Base-by-base conservation (phyloP, 2,797 vertebrate genomes). In the Orestias chungarensis region DNA sequence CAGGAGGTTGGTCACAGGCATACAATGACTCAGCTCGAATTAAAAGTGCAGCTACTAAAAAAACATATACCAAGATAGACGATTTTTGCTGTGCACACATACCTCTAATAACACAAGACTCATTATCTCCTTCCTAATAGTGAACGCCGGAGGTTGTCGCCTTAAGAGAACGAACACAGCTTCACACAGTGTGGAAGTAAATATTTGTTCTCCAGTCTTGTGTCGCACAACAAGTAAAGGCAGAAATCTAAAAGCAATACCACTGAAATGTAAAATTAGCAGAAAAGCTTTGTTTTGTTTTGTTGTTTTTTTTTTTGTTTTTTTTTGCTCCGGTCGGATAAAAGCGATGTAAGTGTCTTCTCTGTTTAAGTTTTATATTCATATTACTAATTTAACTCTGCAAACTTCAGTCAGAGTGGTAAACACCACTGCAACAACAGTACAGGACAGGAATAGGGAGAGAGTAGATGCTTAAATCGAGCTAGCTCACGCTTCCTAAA, bases 131-230 rank as follows among this genome's bases (percentile, higher is more conserved):
- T 76, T 79, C 77, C 70, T 73, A 42, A 31, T 61, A 14, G 49
- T 3, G 0, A 66, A 78, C n/a, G 20, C 20, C 55, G 14, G 18
- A 55, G 25, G 43, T 15, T 0, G 46, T 78, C 85, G 77, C 67
- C 76, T 73, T 64, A 42, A 79, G 12, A 72, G 44, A 71, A 68
- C 1, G 3, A 47, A 46, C 18, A 68, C 57, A 0, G 33, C 69
- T 57, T 74, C 35, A n/a, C n/a, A n/a, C n/a, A 40, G 64, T 55
- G 57, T 61, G 46, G 46, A 62, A 74, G 69, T 74, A 69, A 83
- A 86, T 50, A 80, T 47, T 69, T 18, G 15, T 69, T 40, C 55
- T 55, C 66, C 18, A 38, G 35, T 68, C 62, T 46, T 50, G 29
- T 31, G 44, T 73, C 4, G 68, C 47, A 59, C 64, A 65, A 2